Evolutionary conservation across 2,113 vertebrate species (phyloP).

Genomic region (Microtus ochrogaster): DNA sequence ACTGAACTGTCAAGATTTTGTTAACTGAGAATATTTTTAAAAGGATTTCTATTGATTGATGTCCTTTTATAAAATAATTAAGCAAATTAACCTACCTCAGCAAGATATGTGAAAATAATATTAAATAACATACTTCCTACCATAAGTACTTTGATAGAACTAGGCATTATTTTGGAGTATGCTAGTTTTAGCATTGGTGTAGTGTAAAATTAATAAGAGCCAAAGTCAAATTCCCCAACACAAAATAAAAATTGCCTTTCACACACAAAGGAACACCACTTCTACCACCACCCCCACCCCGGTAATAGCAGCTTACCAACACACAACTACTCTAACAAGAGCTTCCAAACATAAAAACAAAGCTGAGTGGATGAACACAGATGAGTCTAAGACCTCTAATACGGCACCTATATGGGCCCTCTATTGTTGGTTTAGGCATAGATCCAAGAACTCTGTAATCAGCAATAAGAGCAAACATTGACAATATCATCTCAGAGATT

Average conservation of each 20-base stretch:
- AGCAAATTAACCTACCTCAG: neutral
- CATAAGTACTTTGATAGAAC: neutral
- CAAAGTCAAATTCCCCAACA: neutral
- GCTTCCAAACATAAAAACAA: no score
- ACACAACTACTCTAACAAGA: neutral
- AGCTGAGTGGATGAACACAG: neutral
- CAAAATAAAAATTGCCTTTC: neutral
- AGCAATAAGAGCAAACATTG: neutral
- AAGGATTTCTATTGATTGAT: neutral
- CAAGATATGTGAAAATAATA: neutral
- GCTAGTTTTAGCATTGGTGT: neutral
- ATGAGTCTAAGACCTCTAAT: neutral
- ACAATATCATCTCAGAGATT: neutral
- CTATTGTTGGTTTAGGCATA: constrained; percentile 19
- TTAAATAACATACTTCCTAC: neutral
- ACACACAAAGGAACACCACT: neutral
- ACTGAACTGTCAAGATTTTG: neutral
- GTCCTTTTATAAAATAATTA: neutral
- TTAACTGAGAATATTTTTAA: constrained; percentile 6
- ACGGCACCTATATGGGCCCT: neutral
- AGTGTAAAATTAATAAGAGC: constrained; percentile 6
- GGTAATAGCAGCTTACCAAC: neutral
- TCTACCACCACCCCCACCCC: neutral
- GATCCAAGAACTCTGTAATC: neutral
- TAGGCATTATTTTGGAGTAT: neutral